A percentile compares a stretch with the other conserved stretches of the same genome.
phyloP scores from a whole-genome alignment of 2,113 vertebrate genomes.

The Eubucco bourcierii region DNA sequence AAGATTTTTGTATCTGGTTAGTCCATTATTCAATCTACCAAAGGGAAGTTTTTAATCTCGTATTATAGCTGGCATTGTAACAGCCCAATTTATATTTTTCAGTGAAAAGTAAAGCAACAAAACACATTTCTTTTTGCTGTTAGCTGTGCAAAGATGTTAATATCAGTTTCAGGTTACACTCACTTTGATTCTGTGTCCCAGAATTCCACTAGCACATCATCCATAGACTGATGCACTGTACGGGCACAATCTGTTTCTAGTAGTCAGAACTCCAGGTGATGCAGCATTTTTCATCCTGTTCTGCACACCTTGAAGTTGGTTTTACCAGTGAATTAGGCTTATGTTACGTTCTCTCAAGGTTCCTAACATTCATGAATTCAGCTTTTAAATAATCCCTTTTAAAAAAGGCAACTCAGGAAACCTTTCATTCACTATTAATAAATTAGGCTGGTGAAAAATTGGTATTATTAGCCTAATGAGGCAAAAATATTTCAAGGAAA shows the following conservation, averaged over 20 bases:
- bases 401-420: neutral
- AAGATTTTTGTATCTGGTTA: neutral
- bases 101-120: neutral
- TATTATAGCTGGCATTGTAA: neutral
- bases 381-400: neutral
- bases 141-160: neutral
- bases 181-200: neutral
- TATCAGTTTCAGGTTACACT: neutral
- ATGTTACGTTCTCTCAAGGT: neutral
- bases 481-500: neutral
- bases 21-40: neutral
- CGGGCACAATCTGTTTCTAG: neutral
- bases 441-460: neutral
- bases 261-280: neutral
- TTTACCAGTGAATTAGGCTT: neutral
- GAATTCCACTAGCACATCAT: neutral
- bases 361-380: neutral
- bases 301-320: neutral
- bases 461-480: neutral
- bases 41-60: neutral
- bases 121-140: neutral
- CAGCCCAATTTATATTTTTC: neutral
- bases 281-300: neutral
- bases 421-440: neutral
- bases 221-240: neutral